Percentiles rank a stretch among this genome's conserved stretches.
These are phyloP conservation scores for Sciaenops ocellatus DNA, from an alignment of 2,797 vertebrate species.

Conservation along the genomic window DNA sequence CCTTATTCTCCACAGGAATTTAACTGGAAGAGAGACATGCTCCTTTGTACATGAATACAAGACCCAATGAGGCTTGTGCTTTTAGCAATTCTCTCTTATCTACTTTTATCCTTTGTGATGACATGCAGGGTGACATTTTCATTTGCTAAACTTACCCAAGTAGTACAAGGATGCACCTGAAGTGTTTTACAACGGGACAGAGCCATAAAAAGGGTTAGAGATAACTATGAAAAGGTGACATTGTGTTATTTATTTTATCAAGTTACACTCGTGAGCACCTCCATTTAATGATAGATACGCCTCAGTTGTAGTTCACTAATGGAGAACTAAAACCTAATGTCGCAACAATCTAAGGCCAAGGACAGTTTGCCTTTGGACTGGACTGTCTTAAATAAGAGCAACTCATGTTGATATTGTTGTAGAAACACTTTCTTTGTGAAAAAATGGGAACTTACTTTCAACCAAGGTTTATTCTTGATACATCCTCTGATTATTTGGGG, in stretches of 20 bases:
- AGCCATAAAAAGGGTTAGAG: slow-evolving; percentile 44
- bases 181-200: slow-evolving; percentile 40
- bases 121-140: slow-evolving; percentile 55
- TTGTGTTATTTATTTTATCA: slow-evolving; percentile 50
- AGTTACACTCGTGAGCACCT: slow-evolving; percentile 24
- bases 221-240: slow-evolving; percentile 40
- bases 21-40: slow-evolving; percentile 24
- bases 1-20: slow-evolving; percentile 21
- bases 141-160: slow-evolving; percentile 52
- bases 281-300: slow-evolving; percentile 30
- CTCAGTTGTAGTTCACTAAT: slow-evolving; percentile 47
- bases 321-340: slow-evolving; percentile 50
- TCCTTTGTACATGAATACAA: slow-evolving; percentile 47
- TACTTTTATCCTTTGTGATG: slow-evolving; percentile 51
- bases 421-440: slow-evolving; percentile 20
- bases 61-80: slow-evolving; percentile 38
- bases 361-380: slow-evolving; percentile 52
- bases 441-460: slow-evolving; percentile 6
- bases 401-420: slow-evolving; percentile 21
- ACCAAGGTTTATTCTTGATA: slow-evolving; percentile 30
- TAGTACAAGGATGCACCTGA: slow-evolving; percentile 31
- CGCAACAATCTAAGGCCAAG: slow-evolving; percentile 28
- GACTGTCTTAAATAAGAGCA: slow-evolving; percentile 6
- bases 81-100: slow-evolving; percentile 58
- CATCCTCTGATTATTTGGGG: slow-evolving; percentile 48